These are phyloP conservation scores for Entomobrya multifasciata DNA, from an alignment of 2,888 invertebrate genomes.

Conservation along the genomic window DNA sequence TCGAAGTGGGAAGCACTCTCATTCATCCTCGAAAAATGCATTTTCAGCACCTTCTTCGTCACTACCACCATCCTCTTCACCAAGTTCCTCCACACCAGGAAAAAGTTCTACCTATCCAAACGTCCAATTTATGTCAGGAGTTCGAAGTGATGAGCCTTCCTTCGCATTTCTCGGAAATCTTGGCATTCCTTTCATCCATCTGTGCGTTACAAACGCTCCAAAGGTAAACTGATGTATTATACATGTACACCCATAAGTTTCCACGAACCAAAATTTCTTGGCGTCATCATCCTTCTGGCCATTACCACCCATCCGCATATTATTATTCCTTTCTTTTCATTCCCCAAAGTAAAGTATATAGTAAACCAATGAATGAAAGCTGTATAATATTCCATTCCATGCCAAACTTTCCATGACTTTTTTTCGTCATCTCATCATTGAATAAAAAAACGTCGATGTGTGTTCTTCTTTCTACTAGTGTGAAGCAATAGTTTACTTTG, in stretches of 20 bases:
- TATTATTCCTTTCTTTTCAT: neutral
- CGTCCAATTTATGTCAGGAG: constrained; percentile 77
- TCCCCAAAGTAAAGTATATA: neutral
- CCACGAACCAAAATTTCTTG: constrained; percentile 39
- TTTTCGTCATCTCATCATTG: no score
- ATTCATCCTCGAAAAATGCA: constrained; percentile 58
- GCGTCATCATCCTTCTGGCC: neutral
- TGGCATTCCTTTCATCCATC: constrained; percentile 78
- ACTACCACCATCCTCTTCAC: constrained; percentile 16
- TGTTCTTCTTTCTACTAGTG: neutral
- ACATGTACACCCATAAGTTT: constrained; percentile 9
- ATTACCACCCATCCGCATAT: neutral
- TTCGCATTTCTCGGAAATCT: constrained; percentile 79
- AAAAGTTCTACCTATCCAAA: constrained; percentile 66
- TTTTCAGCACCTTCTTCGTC: constrained; percentile 58
- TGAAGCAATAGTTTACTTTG: constrained; percentile 3
- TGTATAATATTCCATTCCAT: neutral
- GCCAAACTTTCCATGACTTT: neutral
- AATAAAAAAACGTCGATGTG: neutral
- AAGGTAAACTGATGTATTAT: constrained; percentile 74
- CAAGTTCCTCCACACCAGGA: constrained; percentile 42
- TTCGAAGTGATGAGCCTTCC: constrained; percentile 76
- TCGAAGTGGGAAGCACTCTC: constrained; percentile 75
- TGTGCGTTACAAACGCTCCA: constrained; percentile 77
- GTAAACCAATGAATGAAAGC: neutral